Conservation (phyloP, 1,140 invertebrate genomes). For the Cepaea nemoralis region DNA sequence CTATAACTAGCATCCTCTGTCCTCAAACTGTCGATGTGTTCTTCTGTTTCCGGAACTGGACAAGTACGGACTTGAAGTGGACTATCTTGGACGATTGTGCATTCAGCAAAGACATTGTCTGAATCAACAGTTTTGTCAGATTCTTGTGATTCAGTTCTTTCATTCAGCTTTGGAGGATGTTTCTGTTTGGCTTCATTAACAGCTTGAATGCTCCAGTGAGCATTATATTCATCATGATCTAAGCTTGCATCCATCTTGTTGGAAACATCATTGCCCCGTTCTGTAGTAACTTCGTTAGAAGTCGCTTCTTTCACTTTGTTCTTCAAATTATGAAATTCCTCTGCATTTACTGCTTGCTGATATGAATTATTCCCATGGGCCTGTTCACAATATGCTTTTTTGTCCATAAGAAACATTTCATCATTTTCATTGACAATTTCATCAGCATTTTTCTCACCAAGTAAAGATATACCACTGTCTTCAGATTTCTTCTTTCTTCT, state of each 20-base stretch:
- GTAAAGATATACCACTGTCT: constrained; percentile 34
- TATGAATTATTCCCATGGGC: background rate
- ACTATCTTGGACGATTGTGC: background rate
- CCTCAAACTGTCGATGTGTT: background rate
- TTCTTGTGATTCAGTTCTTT: constrained; percentile 23
- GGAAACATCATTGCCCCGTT: background rate
- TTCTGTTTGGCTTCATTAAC: background rate
- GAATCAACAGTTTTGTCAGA: constrained; percentile 24
- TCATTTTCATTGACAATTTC: background rate
- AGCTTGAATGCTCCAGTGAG: no score
- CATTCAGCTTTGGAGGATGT: background rate
- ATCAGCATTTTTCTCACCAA: constrained; percentile 15
- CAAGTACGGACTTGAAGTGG: background rate
- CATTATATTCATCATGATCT: background rate
- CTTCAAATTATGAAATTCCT: background rate
- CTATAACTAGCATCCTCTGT: background rate
- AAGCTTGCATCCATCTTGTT: background rate
- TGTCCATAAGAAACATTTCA: background rate
- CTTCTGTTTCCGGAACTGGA: background rate
- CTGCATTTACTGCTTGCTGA: background rate
- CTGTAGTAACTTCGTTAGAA: background rate
- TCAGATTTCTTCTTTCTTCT: constrained; percentile 26
- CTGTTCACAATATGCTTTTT: background rate
- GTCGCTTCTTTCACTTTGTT: background rate
- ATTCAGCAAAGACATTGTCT: constrained; percentile 33